These are phyloP conservation scores for Cathartes aura DNA, from an alignment of 2,113 vertebrate genomes.

Conservation along the genomic window DNA sequence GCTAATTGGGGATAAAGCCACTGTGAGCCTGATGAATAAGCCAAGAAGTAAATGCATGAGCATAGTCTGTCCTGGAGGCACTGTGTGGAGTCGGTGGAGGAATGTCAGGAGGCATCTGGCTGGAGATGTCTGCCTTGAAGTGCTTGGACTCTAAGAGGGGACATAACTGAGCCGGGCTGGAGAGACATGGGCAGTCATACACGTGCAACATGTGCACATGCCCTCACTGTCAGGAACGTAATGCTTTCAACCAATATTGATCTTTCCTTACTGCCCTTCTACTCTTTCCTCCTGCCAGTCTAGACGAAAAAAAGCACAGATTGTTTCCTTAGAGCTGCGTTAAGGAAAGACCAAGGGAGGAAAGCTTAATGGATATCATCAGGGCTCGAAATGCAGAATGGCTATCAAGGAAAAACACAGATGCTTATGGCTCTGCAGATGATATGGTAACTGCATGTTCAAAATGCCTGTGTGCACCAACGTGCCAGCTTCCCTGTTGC, in stretches of 20 bases:
- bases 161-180: background rate
- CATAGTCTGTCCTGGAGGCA: background rate
- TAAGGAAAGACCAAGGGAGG: background rate
- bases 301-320: background rate
- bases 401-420: background rate
- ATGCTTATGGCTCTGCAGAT: background rate
- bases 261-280: background rate
- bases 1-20: background rate
- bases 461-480: background rate
- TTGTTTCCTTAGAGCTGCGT: background rate
- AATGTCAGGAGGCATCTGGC: background rate
- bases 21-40: background rate
- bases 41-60: background rate
- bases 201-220: accelerated
- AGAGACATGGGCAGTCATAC: background rate
- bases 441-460: background rate
- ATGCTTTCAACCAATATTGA: background rate
- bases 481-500: background rate
- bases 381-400: background rate
- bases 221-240: background rate
- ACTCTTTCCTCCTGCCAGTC: background rate
- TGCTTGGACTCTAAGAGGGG: background rate
- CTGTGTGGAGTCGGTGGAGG: background rate
- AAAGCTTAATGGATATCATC: background rate
- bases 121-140: background rate